Evolutionary conservation across 2,888 invertebrate species (phyloP), one percentile per base, ranked within the genome.

Genomic region (Pseudoips prasinana): DNA sequence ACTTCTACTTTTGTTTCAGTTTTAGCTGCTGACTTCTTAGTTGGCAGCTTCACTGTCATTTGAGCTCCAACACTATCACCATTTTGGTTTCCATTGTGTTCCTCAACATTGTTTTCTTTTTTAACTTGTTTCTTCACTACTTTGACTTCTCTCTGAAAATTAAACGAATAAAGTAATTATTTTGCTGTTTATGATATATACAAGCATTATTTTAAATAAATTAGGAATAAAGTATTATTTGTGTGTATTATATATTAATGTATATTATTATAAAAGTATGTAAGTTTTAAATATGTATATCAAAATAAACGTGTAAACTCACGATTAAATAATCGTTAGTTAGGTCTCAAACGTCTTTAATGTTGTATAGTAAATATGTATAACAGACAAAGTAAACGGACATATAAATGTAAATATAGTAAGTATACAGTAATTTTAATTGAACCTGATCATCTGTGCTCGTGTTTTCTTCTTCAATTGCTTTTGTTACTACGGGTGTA

Each of bases 1-100:
- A 85, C 76, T 64, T 88, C 86, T 9, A 88, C 84, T 51, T 79
- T 77, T 22, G 87, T 88, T 53, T 87, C 87, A 29, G 80, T 84
- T 65, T 80, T 86, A 2, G 80, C 82, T 27, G 72, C 75, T 7
- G 82, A 72, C 44, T 83, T 83, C 46, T 85, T 86, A 1, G 76
- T 42, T 2, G 88, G 84, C 25, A 86, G 44, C 48, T 80, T 85
- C 0, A 86, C 72, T 25, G 78, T 76, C 43, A 86, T 52, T 39
- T 74, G 80, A 25, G 83, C 73, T 46, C 85, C 81, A 23, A 63
- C 47, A 27, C 67, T 65, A 10, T 82, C 71, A 24, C 80, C 83
- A 64, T 85, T 86, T 56, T 77, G 73, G 33, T 73, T 67, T 17
- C 76, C 78, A 58, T 76, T 77, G 56, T 75, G 72, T 35, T 74